Base-by-base conservation (phyloP, 2,113 vertebrate genomes). In the Glaucomys volans region DNA sequence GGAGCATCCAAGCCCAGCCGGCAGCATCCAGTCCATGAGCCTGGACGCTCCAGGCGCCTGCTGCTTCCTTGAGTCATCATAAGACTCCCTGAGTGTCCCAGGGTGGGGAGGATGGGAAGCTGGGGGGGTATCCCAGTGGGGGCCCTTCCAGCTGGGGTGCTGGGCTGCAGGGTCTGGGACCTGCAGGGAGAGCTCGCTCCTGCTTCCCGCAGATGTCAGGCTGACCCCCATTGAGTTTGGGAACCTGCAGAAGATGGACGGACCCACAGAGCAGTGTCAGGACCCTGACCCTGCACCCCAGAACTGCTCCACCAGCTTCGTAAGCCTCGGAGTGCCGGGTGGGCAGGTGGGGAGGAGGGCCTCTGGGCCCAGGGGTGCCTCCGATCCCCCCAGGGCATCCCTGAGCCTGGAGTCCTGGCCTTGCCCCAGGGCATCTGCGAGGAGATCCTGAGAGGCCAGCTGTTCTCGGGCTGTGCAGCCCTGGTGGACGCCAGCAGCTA, bases 181-280 rank as follows among this genome's bases (percentile, higher is more conserved):
- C 28, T 1, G 8, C 1, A 24, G n/a, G 40, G 42, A 66, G 30
- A 62, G 17, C 17, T 4, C 0, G 22, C 7, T 14, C 0, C 12
- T 64, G 4, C 1, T 92, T 93, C 88, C 62, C 22, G 13, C 95
- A 99, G 99, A 94, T 0, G 42, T 71, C 75, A 10, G 1, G 32
- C 76, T 99, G 95, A 98, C 98, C 8, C 88, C 98, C 7, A 6
- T 94, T 18, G 98, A 99, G 84, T 99, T 98, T 72, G 99, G 99
- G 84, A 99, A 99, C 12, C 77, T 95, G 82, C 98, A 99, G 97
- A 99, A 99, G 97, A 96, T 99, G 94, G 98, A 99, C 0, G 98
- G 97, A 1, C 99, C 99, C 50, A 99, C 89, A 9, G 99, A 99
- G 92, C 96, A 89, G 69, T 99, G 99, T 62, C 97, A 97, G n/a